Base-by-base conservation (phyloP, 2,888 invertebrate species). In the Lutraria lutraria region DNA sequence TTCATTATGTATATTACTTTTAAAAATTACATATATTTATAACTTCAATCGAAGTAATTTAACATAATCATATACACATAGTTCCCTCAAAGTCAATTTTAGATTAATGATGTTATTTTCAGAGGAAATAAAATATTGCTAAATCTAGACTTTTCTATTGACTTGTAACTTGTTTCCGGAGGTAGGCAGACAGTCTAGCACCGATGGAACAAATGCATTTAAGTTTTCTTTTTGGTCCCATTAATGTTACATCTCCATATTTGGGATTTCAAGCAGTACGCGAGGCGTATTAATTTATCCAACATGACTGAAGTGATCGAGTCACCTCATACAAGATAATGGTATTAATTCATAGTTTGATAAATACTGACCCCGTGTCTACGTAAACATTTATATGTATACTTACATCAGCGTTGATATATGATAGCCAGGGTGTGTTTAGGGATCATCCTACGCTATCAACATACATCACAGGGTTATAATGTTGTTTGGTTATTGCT, bases 331-430 rank as follows among this genome's bases (percentile, higher is more conserved):
- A 92, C 89, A 86, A 16, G n/a, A 29, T 86, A 81, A 89, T 89
- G 87, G 81, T 89, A 88, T 89, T 90, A 90, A 90, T 90, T 90
- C 90, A 87, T 43, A 90, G 86, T 89, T 91, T 91, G 89, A 87
- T 90, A 91, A 90, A 91, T 91, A 90, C 79, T 43, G 43, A 29
- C 63, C 79, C 72, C 56, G 12, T 80, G 86, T 84, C 89, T 89
- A 60, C 81, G 84, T 54, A 86, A 89, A 89, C 84, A 86, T 72
- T 15, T 79, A 60, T 83, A 87, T 63, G 76, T 87, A 89, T 84
- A 81, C 80, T 19, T 89, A 89, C 80, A 83, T 72, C 87, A 81
- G 54, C 16, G 13, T 13, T 31, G 60, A n/a, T 83, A 1, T 16
- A 0, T 63, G 43, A 63, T 81, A 81, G 80, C 84, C 34, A 16